Evolutionary conservation across 2,888 invertebrate species (phyloP), one percentile per base, ranked within the genome.

Genomic region (Apotomis betuletana): DNA sequence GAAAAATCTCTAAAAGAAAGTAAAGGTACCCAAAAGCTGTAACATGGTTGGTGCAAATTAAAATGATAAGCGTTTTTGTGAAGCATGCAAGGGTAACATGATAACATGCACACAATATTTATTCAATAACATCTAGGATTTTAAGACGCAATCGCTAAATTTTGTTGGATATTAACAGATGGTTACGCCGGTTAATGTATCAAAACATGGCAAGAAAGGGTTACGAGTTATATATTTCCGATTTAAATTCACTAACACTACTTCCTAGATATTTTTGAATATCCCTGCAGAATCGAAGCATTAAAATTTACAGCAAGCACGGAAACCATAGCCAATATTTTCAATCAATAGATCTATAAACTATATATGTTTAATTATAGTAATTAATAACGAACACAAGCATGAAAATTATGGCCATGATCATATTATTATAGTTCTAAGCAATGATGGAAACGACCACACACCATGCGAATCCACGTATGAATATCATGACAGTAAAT

Each of bases 11-110:
- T 86, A 81, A 84, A 85, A 82, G 75, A 81, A 79, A 80, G 80
- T 82, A 83, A 83, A 80, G 77, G 80, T 82, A 78, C 78, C 77
- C 75, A 83, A 77, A 90, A 90, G 90, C 90, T 72, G 79, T 81
- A 75, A 79, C 78, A 83, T 85, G 82, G 78, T 84, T 77, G 81
- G 87, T 88, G 90, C 88, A 85, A 86, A 85, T 85, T 78, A 86
- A 80, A 79, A 84, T 85, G 81, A 83, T 76, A 90, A 90, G 90
- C 90, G 76, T 78, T 74, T 77, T 81, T 81, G 83, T 83, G 83
- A 82, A 75, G 75, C 89, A 87, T 87, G 85, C 86, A 75, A 84
- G 83, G 74, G 68, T 76, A 15, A 15, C 15, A 80, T 82, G 77
- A 74, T 74, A 67, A 75, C 86, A 85, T 85, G 86, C 87, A 65